Percentiles rank a stretch among this genome's conserved stretches.
Conservation (phyloP, 2,797 vertebrate species). For the Phoebastria nigripes region DNA sequence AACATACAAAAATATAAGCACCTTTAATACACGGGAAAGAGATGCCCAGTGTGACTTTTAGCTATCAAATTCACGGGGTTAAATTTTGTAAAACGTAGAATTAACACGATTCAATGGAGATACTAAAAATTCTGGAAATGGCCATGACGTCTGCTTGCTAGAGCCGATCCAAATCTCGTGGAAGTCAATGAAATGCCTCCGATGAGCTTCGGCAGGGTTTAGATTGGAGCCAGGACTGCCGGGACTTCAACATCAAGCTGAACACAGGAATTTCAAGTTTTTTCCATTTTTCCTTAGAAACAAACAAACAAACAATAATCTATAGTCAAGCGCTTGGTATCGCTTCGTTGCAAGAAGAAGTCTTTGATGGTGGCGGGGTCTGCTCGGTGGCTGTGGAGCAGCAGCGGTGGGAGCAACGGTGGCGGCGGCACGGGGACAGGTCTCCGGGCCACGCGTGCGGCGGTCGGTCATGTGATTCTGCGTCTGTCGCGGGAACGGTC, state of each 20-base stretch:
- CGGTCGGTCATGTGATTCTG: constrained; percentile 77
- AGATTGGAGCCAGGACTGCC: not conserved
- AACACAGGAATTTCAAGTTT: constrained; percentile 58
- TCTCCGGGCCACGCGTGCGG: not conserved
- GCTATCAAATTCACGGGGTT: not conserved
- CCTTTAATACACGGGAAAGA: constrained; percentile 84
- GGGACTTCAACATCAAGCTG: not conserved
- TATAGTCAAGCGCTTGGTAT: not conserved
- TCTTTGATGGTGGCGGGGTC: not conserved
- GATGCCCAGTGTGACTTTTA: constrained; percentile 76
- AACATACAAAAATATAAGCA: constrained; percentile 88
- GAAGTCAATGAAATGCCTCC: not conserved
- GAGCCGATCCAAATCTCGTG: not conserved
- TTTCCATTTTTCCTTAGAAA: not conserved
- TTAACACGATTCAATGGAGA: not conserved
- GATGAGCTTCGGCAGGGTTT: not conserved
- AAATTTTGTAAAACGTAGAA: not conserved
- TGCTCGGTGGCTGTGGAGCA: not conserved
- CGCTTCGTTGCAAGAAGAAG: not conserved
- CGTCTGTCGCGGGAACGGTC: not conserved
- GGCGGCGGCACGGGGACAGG: not conserved
- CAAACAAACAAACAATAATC: not conserved
- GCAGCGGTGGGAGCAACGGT: not conserved
- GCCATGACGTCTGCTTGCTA: not conserved
- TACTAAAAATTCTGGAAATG: not conserved